A percentile compares a stretch with the other conserved stretches of the same genome.
These are phyloP conservation scores for Telenomus remus DNA, from an alignment of 1,140 invertebrate genomes.

Conservation along the genomic window DNA sequence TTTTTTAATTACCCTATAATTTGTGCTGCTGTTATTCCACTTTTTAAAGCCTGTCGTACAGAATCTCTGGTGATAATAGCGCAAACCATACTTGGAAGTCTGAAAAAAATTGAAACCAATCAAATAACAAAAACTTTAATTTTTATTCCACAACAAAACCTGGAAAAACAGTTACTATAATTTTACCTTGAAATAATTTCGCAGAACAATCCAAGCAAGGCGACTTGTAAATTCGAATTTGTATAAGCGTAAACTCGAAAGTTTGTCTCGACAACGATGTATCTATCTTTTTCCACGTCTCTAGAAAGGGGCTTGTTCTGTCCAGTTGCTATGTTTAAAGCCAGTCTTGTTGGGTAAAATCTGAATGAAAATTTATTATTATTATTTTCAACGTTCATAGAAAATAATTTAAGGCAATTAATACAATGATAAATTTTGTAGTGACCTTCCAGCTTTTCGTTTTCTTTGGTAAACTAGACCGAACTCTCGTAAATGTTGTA, in stretches of 20 bases:
- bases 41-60: constrained; percentile 91
- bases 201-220: constrained; percentile 92
- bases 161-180: too few relatives aligned
- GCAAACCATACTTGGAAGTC: constrained; percentile 96
- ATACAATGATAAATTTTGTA: too few relatives aligned
- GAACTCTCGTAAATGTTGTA: constrained; percentile 97
- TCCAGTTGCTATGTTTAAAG: constrained; percentile 90
- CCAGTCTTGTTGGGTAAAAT: constrained; percentile 96
- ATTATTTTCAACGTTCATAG: too few relatives aligned
- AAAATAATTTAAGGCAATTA: too few relatives aligned
- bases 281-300: constrained; percentile 81
- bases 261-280: constrained; percentile 97
- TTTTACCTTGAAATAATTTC: constrained; percentile 79
- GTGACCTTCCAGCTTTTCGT: constrained; percentile 74
- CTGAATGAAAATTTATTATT: constrained; percentile 56
- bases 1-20: constrained; percentile 86
- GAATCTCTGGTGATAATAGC: constrained; percentile 95
- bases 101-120: too few relatives aligned
- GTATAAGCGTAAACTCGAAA: constrained; percentile 98
- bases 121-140: too few relatives aligned
- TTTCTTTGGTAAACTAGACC: constrained; percentile 97
- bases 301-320: constrained; percentile 76
- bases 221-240: constrained; percentile 93
- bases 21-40: constrained; percentile 96
- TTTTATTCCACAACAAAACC: too few relatives aligned